A percentile compares a stretch with the other conserved stretches of the same genome.
These are phyloP conservation scores for Calameuta idolon DNA, from an alignment of 2,888 invertebrate genomes.

Conservation along the genomic window DNA sequence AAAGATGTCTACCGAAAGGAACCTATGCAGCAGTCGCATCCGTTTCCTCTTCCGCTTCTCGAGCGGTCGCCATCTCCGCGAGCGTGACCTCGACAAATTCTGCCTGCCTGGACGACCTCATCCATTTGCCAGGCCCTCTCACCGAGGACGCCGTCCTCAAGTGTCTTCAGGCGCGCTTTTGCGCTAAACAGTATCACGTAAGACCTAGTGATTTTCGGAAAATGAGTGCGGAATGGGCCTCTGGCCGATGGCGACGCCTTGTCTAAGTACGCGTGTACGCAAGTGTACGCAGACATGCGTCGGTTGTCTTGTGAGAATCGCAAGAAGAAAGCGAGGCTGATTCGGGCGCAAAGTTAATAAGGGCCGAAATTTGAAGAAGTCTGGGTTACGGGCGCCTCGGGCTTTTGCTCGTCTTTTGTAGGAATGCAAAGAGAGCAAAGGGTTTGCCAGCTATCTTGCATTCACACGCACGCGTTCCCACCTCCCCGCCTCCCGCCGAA, in stretches of 20 bases:
- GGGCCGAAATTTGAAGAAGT: background rate
- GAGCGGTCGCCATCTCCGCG: conserved; percentile 19
- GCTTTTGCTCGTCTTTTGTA: conserved; percentile 24
- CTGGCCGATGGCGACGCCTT: too few species aligned
- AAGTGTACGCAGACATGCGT: background rate
- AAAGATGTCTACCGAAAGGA: conserved; percentile 52
- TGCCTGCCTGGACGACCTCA: conserved; percentile 81
- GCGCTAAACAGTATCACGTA: conserved; percentile 88
- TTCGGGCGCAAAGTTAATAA: conserved; percentile 9
- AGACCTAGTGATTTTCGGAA: conserved; percentile 58
- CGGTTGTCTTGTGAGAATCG: background rate
- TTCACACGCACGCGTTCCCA: conserved; percentile 18
- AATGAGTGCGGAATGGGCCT: background rate
- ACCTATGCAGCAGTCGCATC: conserved; percentile 24
- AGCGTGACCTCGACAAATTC: conserved; percentile 67
- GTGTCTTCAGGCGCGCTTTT: conserved; percentile 90
- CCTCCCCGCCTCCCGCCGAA: background rate
- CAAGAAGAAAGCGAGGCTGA: conserved; percentile 1
- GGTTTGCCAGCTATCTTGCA: conserved; percentile 37
- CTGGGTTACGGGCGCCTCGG: conserved; percentile 24
- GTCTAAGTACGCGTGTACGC: too few species aligned
- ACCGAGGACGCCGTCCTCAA: conserved; percentile 95
- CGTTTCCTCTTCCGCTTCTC: conserved; percentile 31
- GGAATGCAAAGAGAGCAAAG: conserved; percentile 59
- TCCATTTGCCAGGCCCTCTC: conserved; percentile 91